These are phyloP conservation scores for Alligator mississippiensis DNA, from an alignment of 2,113 vertebrate species.

Conservation along the genomic window DNA sequence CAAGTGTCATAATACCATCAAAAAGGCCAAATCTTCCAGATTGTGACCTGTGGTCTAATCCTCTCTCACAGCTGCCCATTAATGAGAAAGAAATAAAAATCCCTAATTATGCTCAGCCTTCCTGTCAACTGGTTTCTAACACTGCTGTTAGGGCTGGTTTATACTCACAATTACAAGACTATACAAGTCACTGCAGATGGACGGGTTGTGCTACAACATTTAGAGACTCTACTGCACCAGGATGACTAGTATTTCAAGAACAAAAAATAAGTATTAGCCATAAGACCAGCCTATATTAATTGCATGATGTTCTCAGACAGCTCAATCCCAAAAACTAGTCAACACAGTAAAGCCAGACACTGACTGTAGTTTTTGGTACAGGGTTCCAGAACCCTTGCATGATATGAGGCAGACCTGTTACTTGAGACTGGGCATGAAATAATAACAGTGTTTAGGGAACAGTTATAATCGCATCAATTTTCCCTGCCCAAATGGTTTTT, in stretches of 20 bases:
- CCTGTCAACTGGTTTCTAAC: not conserved
- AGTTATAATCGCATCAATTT: not conserved
- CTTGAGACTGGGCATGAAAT: not conserved
- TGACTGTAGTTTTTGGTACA: not conserved
- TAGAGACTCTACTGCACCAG: not conserved
- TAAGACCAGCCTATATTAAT: not conserved
- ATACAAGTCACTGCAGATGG: not conserved
- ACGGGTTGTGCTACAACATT: not conserved
- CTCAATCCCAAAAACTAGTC: not conserved
- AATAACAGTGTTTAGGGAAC: not conserved
- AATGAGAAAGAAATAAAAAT: no score
- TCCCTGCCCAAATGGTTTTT: no score
- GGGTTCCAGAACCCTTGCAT: not conserved
- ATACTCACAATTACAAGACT: not conserved
- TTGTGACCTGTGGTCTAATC: not conserved
- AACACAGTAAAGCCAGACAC: not conserved
- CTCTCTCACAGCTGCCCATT: not conserved
- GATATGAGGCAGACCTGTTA: not conserved
- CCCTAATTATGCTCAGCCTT: no score
- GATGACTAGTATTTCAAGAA: not conserved
- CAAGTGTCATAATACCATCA: not conserved
- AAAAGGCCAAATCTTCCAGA: not conserved
- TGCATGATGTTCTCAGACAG: not conserved
- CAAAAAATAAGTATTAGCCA: not conserved
- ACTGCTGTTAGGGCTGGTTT: not conserved